Evolutionary conservation across 1,140 invertebrate species (phyloP), one percentile per base, ranked within the genome.

Genomic region (Gryon sp.): DNA sequence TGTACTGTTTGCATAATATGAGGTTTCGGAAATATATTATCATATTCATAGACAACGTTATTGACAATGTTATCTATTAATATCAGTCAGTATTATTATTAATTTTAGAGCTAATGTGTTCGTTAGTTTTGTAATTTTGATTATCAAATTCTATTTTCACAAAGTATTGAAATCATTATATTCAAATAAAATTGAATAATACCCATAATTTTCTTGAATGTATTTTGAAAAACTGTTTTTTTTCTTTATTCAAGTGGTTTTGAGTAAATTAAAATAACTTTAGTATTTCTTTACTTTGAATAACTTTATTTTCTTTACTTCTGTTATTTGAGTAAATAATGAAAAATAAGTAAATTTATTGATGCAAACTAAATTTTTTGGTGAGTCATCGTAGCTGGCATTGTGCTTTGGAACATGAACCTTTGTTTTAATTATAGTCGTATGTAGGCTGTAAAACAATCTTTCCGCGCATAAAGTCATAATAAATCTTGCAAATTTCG

Each of bases 341-440:
- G 3, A 24, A 24, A 24, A 24, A 7, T 7, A 24, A 24, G 7
- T 3, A 24, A 24, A 24, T 24, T 38, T 28, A 22, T 72, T 38
- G 40, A 45, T 59, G 36, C 50, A 41, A 59, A 40, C 60, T 63
- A 48, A 59, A 55, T 32, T 34, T 75, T 62, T 53, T 20, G 26
- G 38, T 57, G 41, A 69, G 63, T 63, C 73, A 63, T 38, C 41
- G 57, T 36, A 57, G 55, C 41, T 76, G 73, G 73, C 73, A 76
- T 76, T 76, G 73, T 55, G 73, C 73, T 60, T 76, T 76, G 63
- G 73, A 76, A 76, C 73, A 68, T 76, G 73, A 69, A 76, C 73
- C 73, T 76, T 69, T 69, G 63, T 76, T 76, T 76, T 76, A 76
- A 76, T 69, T 76, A 69, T 76, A 69, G 73, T 68, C 46, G 53